Evolutionary conservation across 53 echinoderm and acorn worm genomes (phyloP), one percentile per base, ranked within the genome.

Genomic region (Hippasteria phrygiana): DNA sequence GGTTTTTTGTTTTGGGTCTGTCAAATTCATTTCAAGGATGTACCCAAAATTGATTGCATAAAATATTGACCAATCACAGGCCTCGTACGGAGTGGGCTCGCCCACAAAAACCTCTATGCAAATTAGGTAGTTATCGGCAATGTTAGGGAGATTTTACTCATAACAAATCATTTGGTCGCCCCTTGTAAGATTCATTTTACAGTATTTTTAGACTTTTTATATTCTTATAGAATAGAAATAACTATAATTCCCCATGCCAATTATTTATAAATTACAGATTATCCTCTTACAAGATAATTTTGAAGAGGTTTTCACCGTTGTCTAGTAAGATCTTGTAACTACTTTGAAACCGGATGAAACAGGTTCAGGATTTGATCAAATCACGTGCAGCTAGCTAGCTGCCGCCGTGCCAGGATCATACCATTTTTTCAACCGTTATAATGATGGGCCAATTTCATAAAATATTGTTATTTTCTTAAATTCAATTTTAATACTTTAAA

Each of bases 1-100:
- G n/a, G n/a, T 83, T 33, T 87, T 75, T 88, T 93, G 93, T 93
- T 93, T 90, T 93, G 93, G 81, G 59, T 69, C 93, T 93, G 93
- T 93, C 93, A 93, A 67, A 62, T 73, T 55, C 88, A 80, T 75
- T 73, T 93, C 93, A 93, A 93, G 90, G 93, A 76, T 89, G 93
- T 89, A 43, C 84, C 93, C 40, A 80, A 66, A 88, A 88, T 71
- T 87, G 69, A 91, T 90, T 85, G 71, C 50, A 20, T 66, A 56
- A 87, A 63, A 55, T 14, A 92, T 62, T 54, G 78, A 74, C 96
- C 96, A 96, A 96, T 96, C 87, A 91, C 40, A 92, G 64, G 39
- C 18, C 62, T 43, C 32, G 28, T 46, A 67, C 71, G 10, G 37
- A 79, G 26, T 88, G 78, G 92, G 88, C 92, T 88, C 87, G 93